A percentile compares a stretch with the other conserved stretches of the same genome.
Evolutionary conservation across 2,888 invertebrate genomes (phyloP).

Genomic region (Eristalis intricaria): DNA sequence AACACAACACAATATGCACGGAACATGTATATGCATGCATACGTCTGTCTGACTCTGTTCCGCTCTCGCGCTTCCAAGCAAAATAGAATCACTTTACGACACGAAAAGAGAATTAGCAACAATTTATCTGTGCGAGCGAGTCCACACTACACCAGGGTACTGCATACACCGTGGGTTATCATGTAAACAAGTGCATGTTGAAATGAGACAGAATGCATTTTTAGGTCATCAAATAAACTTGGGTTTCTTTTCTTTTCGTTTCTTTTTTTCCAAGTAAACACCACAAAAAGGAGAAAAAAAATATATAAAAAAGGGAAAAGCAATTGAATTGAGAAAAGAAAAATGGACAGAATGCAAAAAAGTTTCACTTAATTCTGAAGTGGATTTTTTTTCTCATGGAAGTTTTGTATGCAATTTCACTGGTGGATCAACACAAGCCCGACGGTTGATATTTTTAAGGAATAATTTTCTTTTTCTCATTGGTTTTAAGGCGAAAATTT

Average conservation of each 20-base stretch:
- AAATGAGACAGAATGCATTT: conserved; percentile 74
- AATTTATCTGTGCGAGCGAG: conserved; percentile 59
- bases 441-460: neutral
- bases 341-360: conserved; percentile 63
- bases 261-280: conserved; percentile 64
- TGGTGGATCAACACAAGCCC: neutral
- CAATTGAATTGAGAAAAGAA: conserved; percentile 44
- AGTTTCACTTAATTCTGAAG: conserved; percentile 58
- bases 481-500: conserved; percentile 45
- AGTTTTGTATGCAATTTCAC: neutral
- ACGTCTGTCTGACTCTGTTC: conserved; percentile 1
- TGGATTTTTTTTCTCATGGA: conserved; percentile 13
- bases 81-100: conserved; percentile 32
- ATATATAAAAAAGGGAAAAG: conserved; percentile 4
- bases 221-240: conserved; percentile 73
- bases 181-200: conserved; percentile 75
- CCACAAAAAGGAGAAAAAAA: conserved; percentile 44
- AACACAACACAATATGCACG: conserved; percentile 14
- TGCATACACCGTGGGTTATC: conserved; percentile 69
- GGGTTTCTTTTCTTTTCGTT: conserved; percentile 35
- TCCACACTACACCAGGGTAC: conserved; percentile 24
- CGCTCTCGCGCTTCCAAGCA: neutral
- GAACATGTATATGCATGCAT: conserved; percentile 10
- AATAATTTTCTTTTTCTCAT: neutral
- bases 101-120: conserved; percentile 65